Conservation (phyloP, 64 coral and sea anemone species). For the Acropora yongei region DNA sequence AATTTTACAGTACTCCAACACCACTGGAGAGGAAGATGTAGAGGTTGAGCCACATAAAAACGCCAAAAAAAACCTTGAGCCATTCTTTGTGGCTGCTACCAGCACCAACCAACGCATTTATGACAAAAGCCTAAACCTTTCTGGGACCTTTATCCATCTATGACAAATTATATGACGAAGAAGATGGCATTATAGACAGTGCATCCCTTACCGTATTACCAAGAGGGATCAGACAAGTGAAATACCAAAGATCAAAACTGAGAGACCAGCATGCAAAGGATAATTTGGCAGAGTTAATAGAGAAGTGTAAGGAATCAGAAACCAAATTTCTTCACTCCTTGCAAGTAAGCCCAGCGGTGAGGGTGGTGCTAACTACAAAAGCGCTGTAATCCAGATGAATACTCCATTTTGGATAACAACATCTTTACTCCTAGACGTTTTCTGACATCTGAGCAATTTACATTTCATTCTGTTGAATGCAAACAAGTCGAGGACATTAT, state of each 20-base stretch:
- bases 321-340: not conserved
- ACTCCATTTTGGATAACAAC: no score
- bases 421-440: no score
- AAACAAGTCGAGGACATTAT: no score
- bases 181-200: not conserved
- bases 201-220: no score
- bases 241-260: not conserved
- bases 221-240: not conserved
- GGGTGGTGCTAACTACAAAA: constrained; percentile 16
- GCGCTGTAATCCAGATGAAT: not conserved
- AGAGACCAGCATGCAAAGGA: not conserved
- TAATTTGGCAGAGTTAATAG: not conserved
- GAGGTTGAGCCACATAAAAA: constrained; percentile 5
- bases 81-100: not conserved
- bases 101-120: not conserved
- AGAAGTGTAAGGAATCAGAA: not conserved
- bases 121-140: not conserved
- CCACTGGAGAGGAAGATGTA: not conserved
- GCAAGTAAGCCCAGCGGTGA: not conserved
- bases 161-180: not conserved
- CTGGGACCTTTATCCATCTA: not conserved
- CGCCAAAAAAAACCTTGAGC: not conserved
- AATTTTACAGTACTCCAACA: not conserved
- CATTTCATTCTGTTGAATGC: no score
- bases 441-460: no score